Base-by-base conservation (phyloP, 1,140 invertebrate genomes). In the Drosophila mojavensis region DNA sequence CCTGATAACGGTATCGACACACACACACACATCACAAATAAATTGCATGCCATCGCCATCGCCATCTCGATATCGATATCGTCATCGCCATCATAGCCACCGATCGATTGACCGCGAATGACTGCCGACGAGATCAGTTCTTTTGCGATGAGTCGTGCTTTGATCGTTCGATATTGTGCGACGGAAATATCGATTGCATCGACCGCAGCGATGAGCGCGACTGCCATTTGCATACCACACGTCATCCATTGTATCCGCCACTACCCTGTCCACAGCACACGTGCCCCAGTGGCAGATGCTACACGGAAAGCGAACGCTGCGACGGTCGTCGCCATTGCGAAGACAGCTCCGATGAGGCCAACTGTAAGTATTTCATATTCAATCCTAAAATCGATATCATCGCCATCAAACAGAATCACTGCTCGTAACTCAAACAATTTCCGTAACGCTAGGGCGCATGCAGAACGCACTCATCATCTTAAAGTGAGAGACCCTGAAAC, bases 331-430 rank as follows among this genome's bases (percentile, higher is more conserved):
- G 91, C 24, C 94, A 96, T 78, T 96, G 95, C 79, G 91, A 92
- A 50, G 95, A 95, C 90, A 93, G 93, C 26, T 94, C 93, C 71
- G 95, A 96, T 75, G 94, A 95, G 91, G 80, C 91, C 51, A 93
- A 94, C 78, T 95, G 94, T 94, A 93, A 94, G 94, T 94, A 81
- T 26, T 15, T 9, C 67, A 56, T 56, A 33, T n/a, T 51, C n/a
- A 33, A 39, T 71, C 13, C n/a, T 26, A 3, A 13, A 13, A 15
- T 39, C 41, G 1, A 26, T 45, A 28, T 11, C 39, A 60, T 17
- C 15, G n/a, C 10, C 39, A 30, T 15, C 41, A 59, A 28, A 28
- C 39, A 39, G 4, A 33, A 5, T 13, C 51, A 26, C 20, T 45
- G 5, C 53, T 20, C 28, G n/a, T 20, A 6, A 30, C 26, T 15